Percentiles rank a stretch among this genome's conserved stretches.
Conservation (phyloP, 1,140 invertebrate genomes). For the Drosophila fuyamai region DNA sequence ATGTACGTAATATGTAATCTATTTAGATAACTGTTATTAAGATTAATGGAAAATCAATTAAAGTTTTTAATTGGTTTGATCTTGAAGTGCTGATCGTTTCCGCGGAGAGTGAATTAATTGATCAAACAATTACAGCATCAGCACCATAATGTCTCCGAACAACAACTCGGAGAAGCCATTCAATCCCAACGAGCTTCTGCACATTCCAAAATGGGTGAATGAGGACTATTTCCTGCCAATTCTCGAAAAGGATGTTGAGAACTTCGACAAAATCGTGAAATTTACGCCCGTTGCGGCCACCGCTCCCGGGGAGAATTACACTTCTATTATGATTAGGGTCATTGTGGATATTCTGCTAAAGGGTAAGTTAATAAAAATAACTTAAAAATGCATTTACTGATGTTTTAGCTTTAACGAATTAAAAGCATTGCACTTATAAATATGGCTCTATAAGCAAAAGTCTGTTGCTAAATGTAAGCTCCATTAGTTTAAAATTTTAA, state of each 20-base stretch:
- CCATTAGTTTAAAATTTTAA: too few relatives aligned
- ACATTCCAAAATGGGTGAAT: slow-evolving; percentile 85
- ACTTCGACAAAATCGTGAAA: slow-evolving; percentile 53
- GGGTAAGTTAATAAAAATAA: slow-evolving; percentile 32
- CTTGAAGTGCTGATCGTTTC: slow-evolving; percentile 9
- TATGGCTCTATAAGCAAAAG: too few relatives aligned
- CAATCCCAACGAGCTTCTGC: slow-evolving; percentile 65
- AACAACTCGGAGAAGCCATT: slow-evolving; percentile 21
- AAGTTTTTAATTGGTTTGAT: slow-evolving; percentile 21
- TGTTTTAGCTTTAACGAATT: too few relatives aligned
- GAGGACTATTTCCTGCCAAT: slow-evolving; percentile 84
- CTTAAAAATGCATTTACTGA: background rate
- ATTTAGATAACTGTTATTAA: background rate
- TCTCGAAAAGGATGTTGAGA: slow-evolving; percentile 74
- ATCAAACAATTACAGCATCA: slow-evolving; percentile 16
- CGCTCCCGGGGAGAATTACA: slow-evolving; percentile 73
- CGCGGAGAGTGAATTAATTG: slow-evolving; percentile 13
- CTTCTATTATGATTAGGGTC: slow-evolving; percentile 74
- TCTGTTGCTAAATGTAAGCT: too few relatives aligned
- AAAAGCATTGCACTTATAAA: too few relatives aligned
- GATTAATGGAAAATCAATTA: background rate
- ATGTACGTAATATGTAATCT: background rate
- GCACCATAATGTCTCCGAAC: slow-evolving; percentile 57
- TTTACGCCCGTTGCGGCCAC: slow-evolving; percentile 71
- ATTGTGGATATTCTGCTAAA: slow-evolving; percentile 58